Evolutionary conservation across 2,113 vertebrate species (phyloP), one percentile per base, ranked within the genome.

Genomic region (Craseonycteris thonglongyai): DNA sequence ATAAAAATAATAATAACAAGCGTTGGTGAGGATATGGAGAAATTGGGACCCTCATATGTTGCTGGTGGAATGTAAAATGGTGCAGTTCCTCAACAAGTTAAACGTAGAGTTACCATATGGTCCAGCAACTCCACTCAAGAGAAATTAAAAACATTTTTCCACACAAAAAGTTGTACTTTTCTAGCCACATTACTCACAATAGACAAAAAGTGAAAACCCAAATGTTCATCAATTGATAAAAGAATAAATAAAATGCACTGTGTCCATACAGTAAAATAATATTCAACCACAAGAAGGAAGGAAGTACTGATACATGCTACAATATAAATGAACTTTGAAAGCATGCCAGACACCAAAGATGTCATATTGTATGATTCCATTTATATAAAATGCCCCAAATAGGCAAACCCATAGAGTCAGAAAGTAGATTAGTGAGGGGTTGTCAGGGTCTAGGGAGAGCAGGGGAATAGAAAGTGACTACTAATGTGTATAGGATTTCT

Each of bases 61-160:
- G 42, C 42, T 38, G 26, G 14, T 3, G 30, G 21, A 68, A 66
- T 58, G 3, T 26, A 59, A 94, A 38, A 24, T 3, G 4, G 45
- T 38, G 45, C 13, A 54, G 33, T 35, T 54, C 33, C 76, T 79
- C n/a, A 56, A 54, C 74, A 74, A 83, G 38, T 78, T 93, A 83
- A 81, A 72, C 5, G 3, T 9, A 30, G 59, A 69, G 35, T 74
- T 42, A 78, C 38, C 33, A n/a, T 56, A 65, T 12, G 18, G 68
- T 40, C 66, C 1, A 19, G 69, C 63, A 92, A 18, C 75, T 86
- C 35, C 28, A 59, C 28, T 82, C 54, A 82, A 45, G 22, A 89
- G 56, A 95, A 95, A 95, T 47, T 47, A 12, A 92, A 91, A 94
- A 59, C 10, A 28, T 7, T 5, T 51, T 33, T 42, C n/a, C 26